Evolutionary conservation across 2,113 vertebrate genomes (phyloP).

Genomic region (Ophthalmolycus amberensis): DNA sequence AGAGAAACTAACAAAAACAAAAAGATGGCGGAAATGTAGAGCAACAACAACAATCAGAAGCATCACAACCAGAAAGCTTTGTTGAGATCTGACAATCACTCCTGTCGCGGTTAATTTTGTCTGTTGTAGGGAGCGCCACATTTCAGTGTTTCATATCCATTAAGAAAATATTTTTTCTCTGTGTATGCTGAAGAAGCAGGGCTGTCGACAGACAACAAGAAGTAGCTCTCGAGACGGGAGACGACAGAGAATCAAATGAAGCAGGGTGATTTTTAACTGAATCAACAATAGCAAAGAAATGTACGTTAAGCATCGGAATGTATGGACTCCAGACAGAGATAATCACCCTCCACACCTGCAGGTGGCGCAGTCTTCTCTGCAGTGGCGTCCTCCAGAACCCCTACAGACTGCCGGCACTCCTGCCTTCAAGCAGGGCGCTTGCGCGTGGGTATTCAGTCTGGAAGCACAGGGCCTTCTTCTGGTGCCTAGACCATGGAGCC

Average conservation of each 20-base stretch:
- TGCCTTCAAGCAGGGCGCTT: slow-evolving; percentile 74
- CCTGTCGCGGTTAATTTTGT: slow-evolving; percentile 81
- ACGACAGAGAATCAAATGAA: slow-evolving; percentile 69
- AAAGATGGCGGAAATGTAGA: slow-evolving; percentile 74
- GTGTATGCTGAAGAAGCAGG: slow-evolving; percentile 55
- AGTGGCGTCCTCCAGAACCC: slow-evolving; percentile 67
- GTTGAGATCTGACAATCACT: slow-evolving; percentile 98
- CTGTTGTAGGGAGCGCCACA: slow-evolving; percentile 79
- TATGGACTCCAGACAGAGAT: slow-evolving; percentile 77
- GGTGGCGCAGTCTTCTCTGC: slow-evolving; percentile 59
- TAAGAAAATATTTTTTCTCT: slow-evolving; percentile 58
- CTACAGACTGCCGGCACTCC: slow-evolving; percentile 57
- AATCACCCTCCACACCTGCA: slow-evolving; percentile 66
- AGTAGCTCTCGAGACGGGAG: slow-evolving; percentile 67
- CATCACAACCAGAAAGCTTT: slow-evolving; percentile 86
- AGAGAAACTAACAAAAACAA: slow-evolving; percentile 57
- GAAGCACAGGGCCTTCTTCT: slow-evolving; percentile 82
- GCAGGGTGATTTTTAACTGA: slow-evolving; percentile 86
- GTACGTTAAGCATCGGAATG: slow-evolving; percentile 82
- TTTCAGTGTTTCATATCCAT: slow-evolving; percentile 77
- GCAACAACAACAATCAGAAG: slow-evolving; percentile 86
- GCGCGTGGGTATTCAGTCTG: slow-evolving; percentile 75
- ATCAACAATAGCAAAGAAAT: slow-evolving; percentile 79
- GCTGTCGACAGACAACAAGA: slow-evolving; percentile 48
- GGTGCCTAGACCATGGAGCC: slow-evolving; percentile 80